Evolutionary conservation across 1,140 invertebrate genomes (phyloP).

Genomic region (Apis florea): DNA sequence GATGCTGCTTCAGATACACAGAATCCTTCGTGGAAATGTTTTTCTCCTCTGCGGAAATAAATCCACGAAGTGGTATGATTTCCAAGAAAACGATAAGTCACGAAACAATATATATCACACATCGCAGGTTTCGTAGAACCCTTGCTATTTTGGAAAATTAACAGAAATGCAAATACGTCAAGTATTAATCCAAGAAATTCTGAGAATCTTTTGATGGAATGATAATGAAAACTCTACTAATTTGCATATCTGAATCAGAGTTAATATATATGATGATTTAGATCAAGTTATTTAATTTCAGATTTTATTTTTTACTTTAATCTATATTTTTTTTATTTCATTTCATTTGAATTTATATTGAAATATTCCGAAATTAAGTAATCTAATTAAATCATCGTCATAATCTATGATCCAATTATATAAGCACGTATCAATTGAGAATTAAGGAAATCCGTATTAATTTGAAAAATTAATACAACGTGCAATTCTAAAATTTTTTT

Average conservation of each 20-base stretch:
- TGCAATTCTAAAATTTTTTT: not conserved
- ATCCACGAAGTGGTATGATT: not conserved
- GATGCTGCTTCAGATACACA: not conserved
- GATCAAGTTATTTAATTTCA: not conserved
- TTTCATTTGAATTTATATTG: not conserved
- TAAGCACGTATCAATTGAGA: not conserved
- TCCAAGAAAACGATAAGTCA: not conserved
- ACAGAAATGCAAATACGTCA: not conserved
- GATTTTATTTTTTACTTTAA: not conserved
- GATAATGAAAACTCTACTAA: not conserved
- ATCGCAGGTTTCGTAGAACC: not conserved
- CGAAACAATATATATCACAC: not conserved
- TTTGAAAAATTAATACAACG: not conserved
- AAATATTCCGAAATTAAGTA: not conserved
- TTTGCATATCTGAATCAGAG: not conserved
- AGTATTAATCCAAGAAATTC: not conserved
- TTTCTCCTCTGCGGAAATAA: not conserved
- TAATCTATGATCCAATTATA: not conserved
- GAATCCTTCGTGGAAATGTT: slow-evolving; percentile 12
- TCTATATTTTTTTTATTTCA: not conserved
- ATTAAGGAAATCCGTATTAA: not conserved
- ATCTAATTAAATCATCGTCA: not conserved
- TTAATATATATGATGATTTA: not conserved
- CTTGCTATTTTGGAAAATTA: not conserved
- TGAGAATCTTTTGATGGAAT: not conserved